Evolutionary conservation across 2,113 vertebrate genomes (phyloP).

Genomic region (Psittacula cyanocephala): DNA sequence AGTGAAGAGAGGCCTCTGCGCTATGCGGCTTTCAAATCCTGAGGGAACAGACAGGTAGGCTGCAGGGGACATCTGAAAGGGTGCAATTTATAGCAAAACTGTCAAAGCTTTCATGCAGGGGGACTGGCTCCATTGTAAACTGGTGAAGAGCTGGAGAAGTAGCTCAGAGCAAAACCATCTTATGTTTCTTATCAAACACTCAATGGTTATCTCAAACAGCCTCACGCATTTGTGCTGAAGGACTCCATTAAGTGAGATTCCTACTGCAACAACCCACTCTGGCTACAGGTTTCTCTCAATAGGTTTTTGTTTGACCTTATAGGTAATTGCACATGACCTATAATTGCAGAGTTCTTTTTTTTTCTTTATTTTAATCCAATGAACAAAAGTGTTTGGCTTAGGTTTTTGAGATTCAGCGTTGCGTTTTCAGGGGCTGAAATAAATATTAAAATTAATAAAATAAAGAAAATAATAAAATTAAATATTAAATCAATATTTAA

Average conservation of each 20-base stretch:
- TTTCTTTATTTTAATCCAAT: not conserved
- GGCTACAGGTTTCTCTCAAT: not conserved
- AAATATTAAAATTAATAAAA: too few species aligned
- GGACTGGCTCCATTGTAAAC: not conserved
- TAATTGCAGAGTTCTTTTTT: not conserved
- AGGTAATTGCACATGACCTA: conserved; percentile 9
- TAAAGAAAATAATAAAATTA: too few species aligned
- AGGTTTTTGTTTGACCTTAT: conserved; percentile 24
- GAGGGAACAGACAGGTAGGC: not conserved
- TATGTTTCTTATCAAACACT: conserved; percentile 23
- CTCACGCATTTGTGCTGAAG: not conserved
- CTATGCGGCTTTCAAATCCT: not conserved
- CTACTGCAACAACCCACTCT: not conserved
- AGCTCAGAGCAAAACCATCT: conserved; percentile 17
- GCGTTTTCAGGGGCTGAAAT: not conserved
- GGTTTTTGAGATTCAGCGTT: not conserved
- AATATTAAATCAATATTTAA: not conserved
- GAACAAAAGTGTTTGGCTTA: not conserved
- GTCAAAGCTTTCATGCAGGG: not conserved
- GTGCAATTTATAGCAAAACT: not conserved
- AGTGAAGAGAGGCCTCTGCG: not conserved
- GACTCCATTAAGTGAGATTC: not conserved
- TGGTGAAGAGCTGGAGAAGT: not conserved
- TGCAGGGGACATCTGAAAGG: not conserved
- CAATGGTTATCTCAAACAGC: conserved; percentile 25